These are phyloP conservation scores for Astyanax mexicanus DNA, from an alignment of 2,797 vertebrate species.

Conservation along the genomic window DNA sequence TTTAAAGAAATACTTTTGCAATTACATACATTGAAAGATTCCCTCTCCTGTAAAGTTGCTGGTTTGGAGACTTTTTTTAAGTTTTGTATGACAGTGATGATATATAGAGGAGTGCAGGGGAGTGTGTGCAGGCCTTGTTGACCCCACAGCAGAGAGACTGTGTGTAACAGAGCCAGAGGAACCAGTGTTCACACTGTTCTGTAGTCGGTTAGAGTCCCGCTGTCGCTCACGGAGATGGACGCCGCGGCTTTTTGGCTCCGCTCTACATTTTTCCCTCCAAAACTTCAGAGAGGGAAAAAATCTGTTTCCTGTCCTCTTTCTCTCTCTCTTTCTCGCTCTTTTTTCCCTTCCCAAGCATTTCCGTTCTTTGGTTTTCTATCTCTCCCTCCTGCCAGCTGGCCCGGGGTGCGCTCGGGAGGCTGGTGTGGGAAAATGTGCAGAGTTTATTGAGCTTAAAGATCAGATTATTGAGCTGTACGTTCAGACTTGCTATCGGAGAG, in stretches of 20 bases:
- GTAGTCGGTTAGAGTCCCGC: constrained; percentile 20
- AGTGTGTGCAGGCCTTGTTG: background rate
- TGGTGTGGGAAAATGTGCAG: constrained; percentile 65
- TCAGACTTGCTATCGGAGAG: background rate
- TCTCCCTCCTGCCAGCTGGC: constrained; percentile 71
- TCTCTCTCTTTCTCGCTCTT: constrained; percentile 25
- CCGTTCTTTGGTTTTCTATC: constrained; percentile 61
- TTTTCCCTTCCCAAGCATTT: constrained; percentile 68
- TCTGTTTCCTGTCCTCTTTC: constrained; percentile 58
- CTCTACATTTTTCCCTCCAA: constrained; percentile 40
- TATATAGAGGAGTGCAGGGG: background rate
- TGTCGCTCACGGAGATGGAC: constrained; percentile 47
- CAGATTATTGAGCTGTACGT: background rate
- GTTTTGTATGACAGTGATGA: no score
- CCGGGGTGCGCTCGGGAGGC: constrained; percentile 60
- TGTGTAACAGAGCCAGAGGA: background rate
- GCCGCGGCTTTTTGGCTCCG: constrained; percentile 48
- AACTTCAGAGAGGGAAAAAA: constrained; percentile 55
- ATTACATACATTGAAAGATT: no score
- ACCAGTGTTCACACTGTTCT: background rate
- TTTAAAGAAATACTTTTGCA: no score
- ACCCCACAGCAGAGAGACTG: background rate
- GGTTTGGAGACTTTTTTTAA: no score
- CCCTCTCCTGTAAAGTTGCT: no score
- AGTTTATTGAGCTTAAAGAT: constrained; percentile 28